phyloP scores from a whole-genome alignment of 2,113 vertebrate species.

The Aegotheles bennettii region DNA sequence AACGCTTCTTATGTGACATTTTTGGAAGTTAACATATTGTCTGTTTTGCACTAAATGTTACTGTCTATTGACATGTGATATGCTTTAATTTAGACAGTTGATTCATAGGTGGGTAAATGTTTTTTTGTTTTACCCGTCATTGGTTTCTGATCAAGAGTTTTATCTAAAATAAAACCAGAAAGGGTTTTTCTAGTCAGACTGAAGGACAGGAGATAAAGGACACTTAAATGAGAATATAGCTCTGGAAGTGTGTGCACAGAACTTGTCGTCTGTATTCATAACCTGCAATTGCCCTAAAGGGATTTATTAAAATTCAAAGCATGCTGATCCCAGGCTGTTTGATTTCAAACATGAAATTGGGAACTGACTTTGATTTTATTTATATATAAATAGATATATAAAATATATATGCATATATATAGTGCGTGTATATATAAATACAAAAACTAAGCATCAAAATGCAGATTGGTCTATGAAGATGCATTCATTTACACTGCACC shows the following conservation, averaged over 20 bases:
- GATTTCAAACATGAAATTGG: constrained; percentile 65
- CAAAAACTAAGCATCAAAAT: neutral
- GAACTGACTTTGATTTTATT: constrained; percentile 53
- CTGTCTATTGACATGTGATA: neutral
- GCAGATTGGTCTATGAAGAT: constrained; percentile 7
- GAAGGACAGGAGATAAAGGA: neutral
- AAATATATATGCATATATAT: neutral
- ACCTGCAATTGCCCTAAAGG: constrained; percentile 53
- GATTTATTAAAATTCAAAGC: constrained; percentile 70
- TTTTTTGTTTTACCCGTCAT: neutral
- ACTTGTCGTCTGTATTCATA: constrained; percentile 51
- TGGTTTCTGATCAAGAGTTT: neutral
- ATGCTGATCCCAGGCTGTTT: constrained; percentile 52
- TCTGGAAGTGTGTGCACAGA: neutral
- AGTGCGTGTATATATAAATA: neutral
- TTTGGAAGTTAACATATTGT: neutral
- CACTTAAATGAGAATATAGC: neutral
- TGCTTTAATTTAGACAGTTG: neutral
- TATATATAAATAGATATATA: neutral
- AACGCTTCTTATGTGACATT: neutral
- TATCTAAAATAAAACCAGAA: neutral
- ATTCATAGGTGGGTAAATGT: neutral
- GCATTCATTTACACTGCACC: neutral
- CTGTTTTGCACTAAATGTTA: neutral
- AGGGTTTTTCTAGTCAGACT: neutral